phyloP scores from a whole-genome alignment of 2,797 vertebrate genomes.

The Acropternis orthonyx region DNA sequence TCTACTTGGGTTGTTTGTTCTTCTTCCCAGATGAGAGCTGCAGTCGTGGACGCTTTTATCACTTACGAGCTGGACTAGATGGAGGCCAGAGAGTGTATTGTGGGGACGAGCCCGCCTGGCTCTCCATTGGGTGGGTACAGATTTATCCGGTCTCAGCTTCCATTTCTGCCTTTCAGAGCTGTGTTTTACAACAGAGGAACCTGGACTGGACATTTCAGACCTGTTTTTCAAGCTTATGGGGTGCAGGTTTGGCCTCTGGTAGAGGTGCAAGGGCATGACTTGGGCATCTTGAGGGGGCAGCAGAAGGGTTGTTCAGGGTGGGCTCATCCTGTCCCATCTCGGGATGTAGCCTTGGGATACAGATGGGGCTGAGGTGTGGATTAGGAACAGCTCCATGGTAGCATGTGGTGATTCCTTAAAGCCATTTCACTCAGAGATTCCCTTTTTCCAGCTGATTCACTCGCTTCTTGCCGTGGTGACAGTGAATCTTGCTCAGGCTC shows the following conservation, averaged over 20 bases:
- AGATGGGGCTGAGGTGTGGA: not conserved
- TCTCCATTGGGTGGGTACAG: not conserved
- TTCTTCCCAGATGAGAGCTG: slow-evolving; percentile 56
- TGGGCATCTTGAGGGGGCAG: not conserved
- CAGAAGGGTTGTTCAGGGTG: not conserved
- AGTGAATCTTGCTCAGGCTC: not conserved
- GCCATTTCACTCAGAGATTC: not conserved
- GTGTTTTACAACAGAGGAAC: not conserved
- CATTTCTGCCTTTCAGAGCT: not conserved
- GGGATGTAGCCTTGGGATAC: not conserved
- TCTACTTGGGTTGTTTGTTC: slow-evolving; percentile 57
- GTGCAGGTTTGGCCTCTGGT: not conserved
- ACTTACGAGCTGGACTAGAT: not conserved
- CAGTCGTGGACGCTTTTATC: slow-evolving; percentile 47
- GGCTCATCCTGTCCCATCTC: fast-evolving
- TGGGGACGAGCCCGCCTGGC: not conserved
- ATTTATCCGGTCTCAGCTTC: not conserved
- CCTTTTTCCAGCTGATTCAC: slow-evolving; percentile 29
- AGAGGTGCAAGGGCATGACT: not conserved
- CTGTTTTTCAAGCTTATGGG: not conserved
- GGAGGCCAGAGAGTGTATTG: not conserved
- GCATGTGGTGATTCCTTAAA: not conserved
- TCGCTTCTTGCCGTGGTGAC: not conserved
- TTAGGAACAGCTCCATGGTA: not conserved
- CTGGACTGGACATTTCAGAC: not conserved